These are phyloP conservation scores for Thamnophis sirtalis DNA, from an alignment of 2,113 vertebrate genomes.

Conservation along the genomic window DNA sequence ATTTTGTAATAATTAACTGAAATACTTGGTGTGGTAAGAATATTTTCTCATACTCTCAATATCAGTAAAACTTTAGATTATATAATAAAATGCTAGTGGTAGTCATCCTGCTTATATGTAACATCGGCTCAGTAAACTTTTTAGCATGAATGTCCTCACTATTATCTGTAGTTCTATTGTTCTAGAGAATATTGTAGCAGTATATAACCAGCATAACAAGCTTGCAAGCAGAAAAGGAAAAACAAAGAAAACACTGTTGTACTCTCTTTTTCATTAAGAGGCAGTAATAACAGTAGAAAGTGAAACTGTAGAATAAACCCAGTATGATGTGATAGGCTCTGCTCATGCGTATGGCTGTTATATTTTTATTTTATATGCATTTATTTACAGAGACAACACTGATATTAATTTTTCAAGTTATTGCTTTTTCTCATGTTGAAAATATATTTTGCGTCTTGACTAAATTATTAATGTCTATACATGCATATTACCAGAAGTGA, in stretches of 20 bases:
- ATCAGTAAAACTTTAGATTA: not conserved
- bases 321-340: slow-evolving; percentile 24
- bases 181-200: not conserved
- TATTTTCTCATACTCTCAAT: not conserved
- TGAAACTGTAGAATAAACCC: not conserved
- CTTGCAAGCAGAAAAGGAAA: not conserved
- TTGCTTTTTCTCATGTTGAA: slow-evolving; percentile 30
- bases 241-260: not conserved
- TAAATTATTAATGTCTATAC: slow-evolving; percentile 41
- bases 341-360: not conserved
- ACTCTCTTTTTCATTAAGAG: not conserved
- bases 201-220: not conserved
- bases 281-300: not conserved
- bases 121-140: not conserved
- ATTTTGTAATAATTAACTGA: not conserved
- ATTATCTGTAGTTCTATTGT: not conserved
- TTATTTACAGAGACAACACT: slow-evolving; percentile 35
- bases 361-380: slow-evolving; percentile 10
- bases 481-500: slow-evolving; percentile 50
- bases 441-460: slow-evolving; percentile 35
- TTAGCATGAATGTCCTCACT: not conserved
- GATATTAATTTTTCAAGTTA: slow-evolving; percentile 46
- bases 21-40: not conserved
- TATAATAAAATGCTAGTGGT: not conserved
- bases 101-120: not conserved